These are phyloP conservation scores for Corythucha ciliata DNA, from an alignment of 2,888 invertebrate genomes.

Conservation along the genomic window DNA sequence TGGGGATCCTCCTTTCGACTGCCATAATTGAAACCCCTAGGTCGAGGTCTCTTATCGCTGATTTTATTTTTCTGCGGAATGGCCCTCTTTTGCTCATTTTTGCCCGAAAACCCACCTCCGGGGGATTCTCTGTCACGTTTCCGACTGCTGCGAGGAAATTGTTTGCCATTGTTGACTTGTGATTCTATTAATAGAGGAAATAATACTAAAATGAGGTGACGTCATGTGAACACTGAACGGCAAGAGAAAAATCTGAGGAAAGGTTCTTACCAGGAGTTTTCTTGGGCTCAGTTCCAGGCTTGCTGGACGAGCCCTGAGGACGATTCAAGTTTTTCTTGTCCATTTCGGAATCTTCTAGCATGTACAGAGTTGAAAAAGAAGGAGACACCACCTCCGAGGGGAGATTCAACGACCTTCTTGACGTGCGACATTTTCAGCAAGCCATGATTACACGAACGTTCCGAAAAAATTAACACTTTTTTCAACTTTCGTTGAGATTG, in stretches of 20 bases:
- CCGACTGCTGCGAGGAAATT: conserved; percentile 53
- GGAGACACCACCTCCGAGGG: conserved; percentile 60
- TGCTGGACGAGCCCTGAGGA: conserved; percentile 60
- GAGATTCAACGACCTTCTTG: conserved; percentile 59
- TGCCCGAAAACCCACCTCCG: conserved; percentile 33
- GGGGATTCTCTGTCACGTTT: conserved; percentile 48
- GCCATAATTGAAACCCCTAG: conserved; percentile 52
- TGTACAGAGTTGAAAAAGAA: conserved; percentile 42
- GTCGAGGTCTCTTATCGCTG: conserved; percentile 62
- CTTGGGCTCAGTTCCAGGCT: conserved; percentile 61
- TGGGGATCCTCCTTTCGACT: conserved; percentile 61
- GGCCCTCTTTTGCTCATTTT: conserved; percentile 61
- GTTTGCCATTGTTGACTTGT: conserved; percentile 48
- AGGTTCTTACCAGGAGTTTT: conserved; percentile 55
- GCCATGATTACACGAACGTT: conserved; percentile 59
- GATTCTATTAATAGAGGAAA: conserved; percentile 4
- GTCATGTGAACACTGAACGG: conserved; percentile 1
- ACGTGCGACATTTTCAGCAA: conserved; percentile 67
- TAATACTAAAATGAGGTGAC: conserved; percentile 12
- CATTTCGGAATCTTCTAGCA: conserved; percentile 56
- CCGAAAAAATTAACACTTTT: conserved; percentile 48
- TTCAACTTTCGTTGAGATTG: conserved; percentile 22
- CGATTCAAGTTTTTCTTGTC: conserved; percentile 66
- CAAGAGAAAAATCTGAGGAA: background rate
- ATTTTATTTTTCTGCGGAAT: conserved; percentile 55